Evolutionary conservation across 1,140 invertebrate genomes (phyloP).

Genomic region (Drosophila ananassae): DNA sequence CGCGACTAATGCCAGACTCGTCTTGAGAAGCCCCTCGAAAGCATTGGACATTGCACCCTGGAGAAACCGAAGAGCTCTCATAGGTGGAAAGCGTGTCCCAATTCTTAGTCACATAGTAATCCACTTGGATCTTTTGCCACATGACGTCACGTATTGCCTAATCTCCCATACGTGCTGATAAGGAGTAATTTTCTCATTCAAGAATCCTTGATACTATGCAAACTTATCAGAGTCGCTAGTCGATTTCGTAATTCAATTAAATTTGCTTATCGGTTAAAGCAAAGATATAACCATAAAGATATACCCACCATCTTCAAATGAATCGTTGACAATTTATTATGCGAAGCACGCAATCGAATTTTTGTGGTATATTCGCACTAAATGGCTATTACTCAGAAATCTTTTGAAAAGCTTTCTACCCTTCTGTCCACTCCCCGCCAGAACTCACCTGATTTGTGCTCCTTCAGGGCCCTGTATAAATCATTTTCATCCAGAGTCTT

Average conservation of each 20-base stretch:
- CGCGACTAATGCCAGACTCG: slow-evolving; percentile 19
- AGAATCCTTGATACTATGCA: slow-evolving; percentile 14
- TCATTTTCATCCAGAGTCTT: slow-evolving; percentile 86
- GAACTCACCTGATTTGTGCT: slow-evolving; percentile 85
- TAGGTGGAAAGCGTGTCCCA: slow-evolving; percentile 1
- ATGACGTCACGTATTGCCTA: slow-evolving; percentile 51
- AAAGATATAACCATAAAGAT: slow-evolving; percentile 40
- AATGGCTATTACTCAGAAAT: slow-evolving; percentile 9
- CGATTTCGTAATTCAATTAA: slow-evolving; percentile 52
- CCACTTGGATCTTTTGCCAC: slow-evolving; percentile 1
- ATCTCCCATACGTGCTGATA: slow-evolving; percentile 54
- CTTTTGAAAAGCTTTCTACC: not conserved
- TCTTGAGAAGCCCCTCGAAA: slow-evolving; percentile 17
- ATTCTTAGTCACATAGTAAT: slow-evolving; percentile 22
- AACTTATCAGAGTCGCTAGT: slow-evolving; percentile 22
- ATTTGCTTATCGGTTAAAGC: slow-evolving; percentile 26
- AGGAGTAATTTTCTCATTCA: slow-evolving; percentile 6
- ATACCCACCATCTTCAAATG: slow-evolving; percentile 1
- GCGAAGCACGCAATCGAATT: slow-evolving; percentile 12
- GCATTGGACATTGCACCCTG: slow-evolving; percentile 18
- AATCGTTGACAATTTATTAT: slow-evolving; percentile 28
- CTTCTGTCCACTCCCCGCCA: not conserved
- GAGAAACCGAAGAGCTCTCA: not conserved
- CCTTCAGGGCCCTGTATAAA: slow-evolving; percentile 86
- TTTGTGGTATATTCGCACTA: not conserved